Percentiles rank a stretch among this genome's conserved stretches.
Evolutionary conservation across 2,113 vertebrate genomes (phyloP).

Genomic region (Gobius niger): DNA sequence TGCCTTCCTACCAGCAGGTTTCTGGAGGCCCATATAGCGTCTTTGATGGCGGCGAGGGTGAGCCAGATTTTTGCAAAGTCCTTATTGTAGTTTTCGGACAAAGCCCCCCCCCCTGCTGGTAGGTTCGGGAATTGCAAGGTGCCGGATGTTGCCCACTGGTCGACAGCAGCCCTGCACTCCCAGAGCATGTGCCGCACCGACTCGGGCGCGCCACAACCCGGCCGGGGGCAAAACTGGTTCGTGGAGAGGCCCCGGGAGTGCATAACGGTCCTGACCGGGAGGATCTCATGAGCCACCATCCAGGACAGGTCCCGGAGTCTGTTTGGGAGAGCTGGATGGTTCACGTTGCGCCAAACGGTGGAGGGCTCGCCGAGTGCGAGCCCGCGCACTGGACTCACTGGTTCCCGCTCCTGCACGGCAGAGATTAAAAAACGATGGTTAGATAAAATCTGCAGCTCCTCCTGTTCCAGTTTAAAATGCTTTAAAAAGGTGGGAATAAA

Average conservation of each 20-base stretch:
- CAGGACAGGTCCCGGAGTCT: neutral
- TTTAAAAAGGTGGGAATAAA: constrained; percentile 1
- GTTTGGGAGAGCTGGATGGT: neutral
- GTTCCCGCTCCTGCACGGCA: neutral
- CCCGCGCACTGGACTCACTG: neutral
- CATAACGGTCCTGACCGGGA: neutral
- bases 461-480: neutral
- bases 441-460: neutral
- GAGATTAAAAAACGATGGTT: neutral
- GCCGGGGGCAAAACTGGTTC: neutral
- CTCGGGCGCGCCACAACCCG: neutral
- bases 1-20: neutral
- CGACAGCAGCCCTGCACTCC: too few species aligned
- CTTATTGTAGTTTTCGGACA: too few species aligned
- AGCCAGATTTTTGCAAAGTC: neutral
- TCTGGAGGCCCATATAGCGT: neutral
- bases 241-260: neutral
- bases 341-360: neutral
- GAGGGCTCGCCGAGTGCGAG: neutral
- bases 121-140: too few species aligned
- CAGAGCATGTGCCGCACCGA: too few species aligned
- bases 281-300: neutral
- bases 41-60: constrained; percentile 1
- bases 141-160: too few species aligned
- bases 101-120: too few species aligned